Percentiles rank a stretch among this genome's conserved stretches.
Evolutionary conservation across 2,797 vertebrate species (phyloP).

Genomic region (Brachyrhaphis roseni): DNA sequence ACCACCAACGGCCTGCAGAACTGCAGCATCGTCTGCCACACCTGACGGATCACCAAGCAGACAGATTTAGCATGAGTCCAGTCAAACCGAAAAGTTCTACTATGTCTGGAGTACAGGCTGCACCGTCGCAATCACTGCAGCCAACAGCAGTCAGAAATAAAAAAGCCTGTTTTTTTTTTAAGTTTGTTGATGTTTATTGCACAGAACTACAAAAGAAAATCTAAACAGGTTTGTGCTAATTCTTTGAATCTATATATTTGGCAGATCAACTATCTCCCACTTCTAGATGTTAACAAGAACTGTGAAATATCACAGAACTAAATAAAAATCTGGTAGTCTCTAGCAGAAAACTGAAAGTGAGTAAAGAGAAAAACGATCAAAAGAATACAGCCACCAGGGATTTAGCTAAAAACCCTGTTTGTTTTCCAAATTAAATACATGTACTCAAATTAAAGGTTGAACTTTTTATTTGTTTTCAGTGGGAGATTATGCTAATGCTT

Average conservation of each 20-base stretch:
- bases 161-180: background rate
- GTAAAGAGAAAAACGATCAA: background rate
- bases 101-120: background rate
- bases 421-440: background rate
- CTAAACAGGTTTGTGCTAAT: background rate
- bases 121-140: background rate
- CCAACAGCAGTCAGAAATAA: no score
- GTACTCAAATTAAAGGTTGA: slow-evolving; percentile 12
- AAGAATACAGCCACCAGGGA: background rate
- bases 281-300: background rate
- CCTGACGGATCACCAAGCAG: background rate
- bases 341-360: background rate
- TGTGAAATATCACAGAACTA: background rate
- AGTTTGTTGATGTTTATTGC: no score
- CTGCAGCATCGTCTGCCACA: background rate
- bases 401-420: background rate
- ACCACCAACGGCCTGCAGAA: background rate
- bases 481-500: background rate
- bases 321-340: background rate
- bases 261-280: background rate
- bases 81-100: background rate
- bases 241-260: background rate
- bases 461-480: background rate
- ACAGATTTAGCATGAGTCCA: background rate
- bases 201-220: no score